Evolutionary conservation across 23 tunicate species (phyloP).

Genomic region (Halocynthia aurantium): DNA sequence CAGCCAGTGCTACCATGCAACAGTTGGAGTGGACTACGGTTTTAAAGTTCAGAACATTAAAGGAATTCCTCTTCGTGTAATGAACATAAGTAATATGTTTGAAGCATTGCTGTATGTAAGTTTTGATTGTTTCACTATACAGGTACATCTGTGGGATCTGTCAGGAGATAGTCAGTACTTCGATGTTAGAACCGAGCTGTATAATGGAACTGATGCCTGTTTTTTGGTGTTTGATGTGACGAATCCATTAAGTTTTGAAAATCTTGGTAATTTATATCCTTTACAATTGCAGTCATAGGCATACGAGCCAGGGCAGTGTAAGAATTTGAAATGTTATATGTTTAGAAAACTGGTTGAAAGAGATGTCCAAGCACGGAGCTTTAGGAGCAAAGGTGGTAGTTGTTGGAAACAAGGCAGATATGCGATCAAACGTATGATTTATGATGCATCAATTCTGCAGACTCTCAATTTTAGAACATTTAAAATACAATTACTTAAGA

Average conservation of each 20-base stretch:
- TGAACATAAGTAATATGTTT: background rate
- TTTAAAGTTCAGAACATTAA: slow-evolving; percentile 75
- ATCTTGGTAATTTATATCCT: slow-evolving; percentile 30
- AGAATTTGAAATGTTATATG: background rate
- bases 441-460: background rate
- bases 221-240: slow-evolving; percentile 82
- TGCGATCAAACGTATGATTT: slow-evolving; percentile 48
- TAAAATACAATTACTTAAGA: background rate
- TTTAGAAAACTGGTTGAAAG: slow-evolving; percentile 71
- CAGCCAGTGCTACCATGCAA: slow-evolving; percentile 79
- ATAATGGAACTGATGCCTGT: slow-evolving; percentile 60
- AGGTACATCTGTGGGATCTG: slow-evolving; percentile 89
- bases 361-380: slow-evolving; percentile 55
- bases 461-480: background rate
- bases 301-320: background rate
- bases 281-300: too few species aligned
- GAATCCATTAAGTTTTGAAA: slow-evolving; percentile 46
- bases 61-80: slow-evolving; percentile 77
- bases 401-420: slow-evolving; percentile 81
- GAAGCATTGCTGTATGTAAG: background rate
- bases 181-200: slow-evolving; percentile 77
- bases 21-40: slow-evolving; percentile 92
- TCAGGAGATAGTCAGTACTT: slow-evolving; percentile 87
- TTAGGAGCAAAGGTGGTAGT: slow-evolving; percentile 47
- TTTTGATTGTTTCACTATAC: background rate